These are phyloP conservation scores for Diachasma alloeum DNA, from an alignment of 1,140 invertebrate species.

Conservation along the genomic window DNA sequence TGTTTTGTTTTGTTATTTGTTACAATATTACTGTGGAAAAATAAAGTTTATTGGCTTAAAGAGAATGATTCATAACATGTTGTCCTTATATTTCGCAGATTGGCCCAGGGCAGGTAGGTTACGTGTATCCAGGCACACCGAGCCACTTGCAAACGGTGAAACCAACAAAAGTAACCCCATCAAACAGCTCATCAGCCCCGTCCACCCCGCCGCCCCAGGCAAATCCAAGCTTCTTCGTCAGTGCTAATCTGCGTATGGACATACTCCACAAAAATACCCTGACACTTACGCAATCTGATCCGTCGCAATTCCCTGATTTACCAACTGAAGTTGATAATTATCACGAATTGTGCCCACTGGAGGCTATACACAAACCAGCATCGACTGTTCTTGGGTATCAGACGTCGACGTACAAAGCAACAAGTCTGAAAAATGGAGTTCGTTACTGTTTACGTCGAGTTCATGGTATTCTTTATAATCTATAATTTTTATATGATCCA, in stretches of 20 bases:
- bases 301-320: conserved; percentile 75
- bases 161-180: conserved; percentile 59
- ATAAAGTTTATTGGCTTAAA: too few species aligned
- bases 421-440: conserved; percentile 86
- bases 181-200: conserved; percentile 58
- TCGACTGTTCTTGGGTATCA: conserved; percentile 78
- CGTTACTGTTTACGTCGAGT: conserved; percentile 88
- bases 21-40: neutral
- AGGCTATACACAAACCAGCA: conserved; percentile 69
- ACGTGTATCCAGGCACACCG: conserved; percentile 75
- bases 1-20: neutral
- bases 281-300: conserved; percentile 75
- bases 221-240: conserved; percentile 73
- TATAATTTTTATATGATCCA: neutral
- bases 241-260: conserved; percentile 79
- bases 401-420: conserved; percentile 91
- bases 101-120: conserved; percentile 52
- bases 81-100: conserved; percentile 51
- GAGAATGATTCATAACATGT: too few species aligned
- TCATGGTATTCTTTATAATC: conserved; percentile 70
- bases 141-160: conserved; percentile 68
- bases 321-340: conserved; percentile 90
- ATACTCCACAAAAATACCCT: conserved; percentile 80
- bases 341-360: conserved; percentile 86
- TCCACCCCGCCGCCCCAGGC: conserved; percentile 62